Base-by-base conservation (phyloP, 1,140 invertebrate species). In the Homalodisca vitripennis region DNA sequence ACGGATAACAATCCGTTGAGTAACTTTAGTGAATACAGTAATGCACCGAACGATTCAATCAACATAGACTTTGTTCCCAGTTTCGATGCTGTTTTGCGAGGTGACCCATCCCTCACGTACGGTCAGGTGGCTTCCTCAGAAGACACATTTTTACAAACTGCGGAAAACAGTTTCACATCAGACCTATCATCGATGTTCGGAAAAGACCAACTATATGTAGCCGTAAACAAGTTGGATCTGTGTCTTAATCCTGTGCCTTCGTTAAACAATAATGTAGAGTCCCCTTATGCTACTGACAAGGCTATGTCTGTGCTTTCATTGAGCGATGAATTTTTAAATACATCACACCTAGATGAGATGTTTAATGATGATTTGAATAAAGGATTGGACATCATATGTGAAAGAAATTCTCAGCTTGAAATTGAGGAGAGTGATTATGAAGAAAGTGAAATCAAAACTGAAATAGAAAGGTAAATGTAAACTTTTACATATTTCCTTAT, bases 11-110 rank as follows among this genome's bases (percentile, higher is more conserved):
- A 26, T 30, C 55, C 55, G 22, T 3, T 60, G n/a, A 29, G 29
- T 27, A 30, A 60, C 26, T 2, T 60, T 27, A 22, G 22, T 14
- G 48, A 51, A 14, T 20, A 22, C 6, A 20, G 48, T n/a, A 22
- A 10, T 14, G 17, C 48, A 51, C 14, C 22, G 48, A 22, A 51
- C n/a, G 55, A 27, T 3, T 2, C 29, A 20, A 60, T 60, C 2
- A 60, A 60, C 12, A 27, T 63, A 31, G 17, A 63, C n/a, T 32
- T 63, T n/a, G 20, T 32, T n/a, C n/a, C 17, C 60, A 63, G 27
- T 47, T 66, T 66, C 47, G 41, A 66, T 6, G 17, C 32, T 46
- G 34, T 66, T 27, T 30, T 67, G 10, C 22, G 48, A 31, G 66
- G 66, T 12, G 66, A 67, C 55, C 46, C 47, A 1, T 67, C 65